Percentiles rank a stretch among this genome's conserved stretches.
phyloP scores from a whole-genome alignment of 2,888 invertebrate genomes.

The Polydrusus pterygomalis region DNA sequence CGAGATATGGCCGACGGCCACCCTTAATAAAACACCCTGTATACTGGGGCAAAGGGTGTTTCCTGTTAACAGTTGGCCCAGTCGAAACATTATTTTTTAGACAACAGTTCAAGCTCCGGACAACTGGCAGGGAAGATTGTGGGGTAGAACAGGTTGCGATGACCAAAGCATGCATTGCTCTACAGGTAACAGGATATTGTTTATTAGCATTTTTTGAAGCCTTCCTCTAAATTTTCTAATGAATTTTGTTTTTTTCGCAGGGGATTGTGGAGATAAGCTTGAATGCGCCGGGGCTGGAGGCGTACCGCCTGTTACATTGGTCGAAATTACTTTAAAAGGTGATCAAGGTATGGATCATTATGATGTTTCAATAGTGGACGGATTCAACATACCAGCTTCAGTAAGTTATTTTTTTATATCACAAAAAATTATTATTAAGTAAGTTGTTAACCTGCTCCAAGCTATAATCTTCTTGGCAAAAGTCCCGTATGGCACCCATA shows the following conservation, averaged over 20 bases:
- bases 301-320: conserved; percentile 69
- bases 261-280: conserved; percentile 68
- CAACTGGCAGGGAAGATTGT: conserved; percentile 47
- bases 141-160: conserved; percentile 71
- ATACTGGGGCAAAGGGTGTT: too few species aligned
- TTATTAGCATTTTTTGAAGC: too few species aligned
- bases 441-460: too few species aligned
- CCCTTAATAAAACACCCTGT: too few species aligned
- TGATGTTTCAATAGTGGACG: conserved; percentile 73
- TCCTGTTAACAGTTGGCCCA: too few species aligned
- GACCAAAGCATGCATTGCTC: conserved; percentile 63
- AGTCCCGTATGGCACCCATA: too few species aligned
- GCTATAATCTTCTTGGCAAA: too few species aligned
- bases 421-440: too few species aligned
- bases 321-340: conserved; percentile 71
- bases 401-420: too few species aligned
- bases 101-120: conserved; percentile 36
- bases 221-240: too few species aligned
- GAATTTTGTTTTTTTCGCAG: neutral
- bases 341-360: conserved; percentile 70
- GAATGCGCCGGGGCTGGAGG: conserved; percentile 72
- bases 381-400: conserved; percentile 69
- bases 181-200: conserved; percentile 63
- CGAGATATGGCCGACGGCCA: too few species aligned
- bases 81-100: too few species aligned